Base-by-base conservation (phyloP, 2,113 vertebrate species). In the Colius striatus region DNA sequence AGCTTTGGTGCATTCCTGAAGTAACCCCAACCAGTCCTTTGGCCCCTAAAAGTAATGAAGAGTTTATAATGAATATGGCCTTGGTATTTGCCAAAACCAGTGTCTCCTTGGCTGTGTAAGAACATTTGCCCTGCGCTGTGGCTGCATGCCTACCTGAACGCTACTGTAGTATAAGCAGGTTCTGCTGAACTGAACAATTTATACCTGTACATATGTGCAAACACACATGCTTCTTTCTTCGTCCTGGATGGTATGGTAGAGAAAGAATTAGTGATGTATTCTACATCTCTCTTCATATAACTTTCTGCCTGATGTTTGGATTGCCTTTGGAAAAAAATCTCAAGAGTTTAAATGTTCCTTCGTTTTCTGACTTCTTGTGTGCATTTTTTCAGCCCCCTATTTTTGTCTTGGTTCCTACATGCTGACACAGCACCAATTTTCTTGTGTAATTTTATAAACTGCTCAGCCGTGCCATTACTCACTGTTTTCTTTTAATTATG, bases 401-500 rank as follows among this genome's bases (percentile, higher is more conserved):
- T 91, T 89, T 96, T 85, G 63, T 83, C 85, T 36, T 38, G 88
- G 82, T 21, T 92, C 29, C 62, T 53, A 74, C 50, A 41, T 92
- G 96, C 97, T 97, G 96, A 98, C 92, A 47, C 70, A 95, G 96
- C 97, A 95, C 70, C 66, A 60, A 48, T 95, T 96, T 89, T 92
- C 97, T 96, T 93, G 95, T 95, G 96, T 96, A 95, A 98, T 98
- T 97, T 97, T 97, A 94, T 95, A 95, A 97, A 96, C 95, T 94
- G 81, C 93, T 97, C 97, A 98, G 95, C 97, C 55, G 1, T 97
- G 95, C 95, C 58, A 29, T 96, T 95, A 95, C 90, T 96, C 96
- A 17, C 94, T 97, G 97, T 97, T 98, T 97, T 96, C 97, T 97
- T 97, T 97, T 97, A 97, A 98, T 98, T 97, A 97, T 72, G 96